Percentiles rank a stretch among this genome's conserved stretches.
phyloP scores from a whole-genome alignment of 2,888 invertebrate species.

The Camponotus fellah region DNA sequence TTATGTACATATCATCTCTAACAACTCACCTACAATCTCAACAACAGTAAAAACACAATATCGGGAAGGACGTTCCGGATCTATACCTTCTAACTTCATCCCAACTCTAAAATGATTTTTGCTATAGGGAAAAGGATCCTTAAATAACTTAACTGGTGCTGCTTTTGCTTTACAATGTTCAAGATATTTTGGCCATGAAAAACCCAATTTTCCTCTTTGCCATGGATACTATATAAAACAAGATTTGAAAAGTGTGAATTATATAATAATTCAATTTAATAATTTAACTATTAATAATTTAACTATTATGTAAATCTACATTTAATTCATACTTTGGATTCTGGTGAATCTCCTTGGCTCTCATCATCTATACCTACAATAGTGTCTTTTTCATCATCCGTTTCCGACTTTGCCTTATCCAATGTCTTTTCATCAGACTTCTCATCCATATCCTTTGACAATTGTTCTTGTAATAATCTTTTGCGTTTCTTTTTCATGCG shows the following conservation, averaged over 20 bases:
- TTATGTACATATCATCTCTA: not conserved
- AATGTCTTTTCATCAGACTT: conserved; percentile 78
- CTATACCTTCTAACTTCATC: conserved; percentile 97
- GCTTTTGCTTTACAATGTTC: conserved; percentile 91
- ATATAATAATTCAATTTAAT: conserved; percentile 2
- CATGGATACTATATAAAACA: conserved; percentile 88
- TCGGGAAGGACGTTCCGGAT: conserved; percentile 95
- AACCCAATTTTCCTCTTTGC: conserved; percentile 91
- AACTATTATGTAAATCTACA: not conserved
- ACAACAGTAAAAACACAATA: conserved; percentile 96
- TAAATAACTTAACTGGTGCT: conserved; percentile 92
- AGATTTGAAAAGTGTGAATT: conserved; percentile 25
- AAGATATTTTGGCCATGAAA: conserved; percentile 93
- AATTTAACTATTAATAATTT: not conserved
- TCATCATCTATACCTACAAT: conserved; percentile 79
- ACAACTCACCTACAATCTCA: conserved; percentile 88
- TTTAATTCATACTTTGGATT: conserved; percentile 79
- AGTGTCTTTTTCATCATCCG: conserved; percentile 84
- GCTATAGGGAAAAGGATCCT: conserved; percentile 92
- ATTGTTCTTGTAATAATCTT: conserved; percentile 81
- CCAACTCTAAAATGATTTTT: conserved; percentile 93
- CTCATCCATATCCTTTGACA: conserved; percentile 76
- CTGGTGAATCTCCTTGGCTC: conserved; percentile 73
- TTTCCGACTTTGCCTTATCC: conserved; percentile 80
- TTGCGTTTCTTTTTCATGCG: conserved; percentile 83